Evolutionary conservation across 2,113 vertebrate genomes (phyloP), one percentile per base, ranked within the genome.

Genomic region (Paedocypris sp.): DNA sequence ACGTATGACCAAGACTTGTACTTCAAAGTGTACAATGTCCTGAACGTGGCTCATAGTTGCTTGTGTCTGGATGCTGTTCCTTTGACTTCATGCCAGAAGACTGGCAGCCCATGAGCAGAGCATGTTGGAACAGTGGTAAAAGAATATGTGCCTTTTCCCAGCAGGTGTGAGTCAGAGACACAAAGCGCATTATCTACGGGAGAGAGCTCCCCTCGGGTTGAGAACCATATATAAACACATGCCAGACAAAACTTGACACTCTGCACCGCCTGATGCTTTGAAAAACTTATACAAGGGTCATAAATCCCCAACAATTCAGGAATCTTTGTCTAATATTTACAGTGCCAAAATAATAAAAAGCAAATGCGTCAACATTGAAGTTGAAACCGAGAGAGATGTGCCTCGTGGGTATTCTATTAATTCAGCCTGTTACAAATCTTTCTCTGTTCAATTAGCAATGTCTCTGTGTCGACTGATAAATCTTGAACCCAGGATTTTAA

Each of bases 91-190:
- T 59, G 52, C 50, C 47, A 42, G 47, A 23, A n/a, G 46, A 43
- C 25, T 7, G 10, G 42, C 54, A 41, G 23, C 45, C 35, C 25
- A 59, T 58, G 60, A 66, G 51, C 47, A 8, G 29, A 66, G 52
- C 69, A 57, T 64, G 69, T 72, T 68, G 56, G 50, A 68, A 72
- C 69, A 72, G 65, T n/a, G 15, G 69, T 68, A 68, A 72, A 42
- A 72, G 62, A 72, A 72, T 68, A 54, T 46, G 56, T 54, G 61
- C 38, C 10, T 16, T 52, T 72, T 72, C 69, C 69, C 69, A 68
- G 69, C 69, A 72, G 48, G 48, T 31, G 45, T 72, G 69, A 72
- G 54, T 72, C 69, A 72, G 50, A 47, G 43, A 50, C 47, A 42
- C 50, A 61, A 39, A 56, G 56, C 42, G 36, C 56, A 64, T 67